phyloP scores from a whole-genome alignment of 2,888 invertebrate genomes.

The Stramonita haemastoma region DNA sequence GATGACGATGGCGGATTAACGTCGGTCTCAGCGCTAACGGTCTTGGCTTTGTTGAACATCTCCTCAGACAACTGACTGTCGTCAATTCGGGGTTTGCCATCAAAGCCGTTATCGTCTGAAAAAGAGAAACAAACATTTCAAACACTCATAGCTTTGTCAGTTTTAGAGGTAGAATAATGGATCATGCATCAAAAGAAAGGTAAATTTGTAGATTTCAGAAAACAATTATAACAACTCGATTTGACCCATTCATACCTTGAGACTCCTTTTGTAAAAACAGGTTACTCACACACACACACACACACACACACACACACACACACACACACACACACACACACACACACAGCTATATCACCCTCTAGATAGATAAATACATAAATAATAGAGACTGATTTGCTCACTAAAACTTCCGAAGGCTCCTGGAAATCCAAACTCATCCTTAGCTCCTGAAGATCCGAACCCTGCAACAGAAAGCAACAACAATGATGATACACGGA shows the following conservation, averaged over 20 bases:
- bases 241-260: too few species aligned
- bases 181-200: too few species aligned
- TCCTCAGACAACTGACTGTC: neutral
- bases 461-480: neutral
- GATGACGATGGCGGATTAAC: too few species aligned
- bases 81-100: neutral
- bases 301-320: neutral
- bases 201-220: too few species aligned
- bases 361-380: too few species aligned
- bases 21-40: neutral
- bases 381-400: neutral
- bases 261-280: too few species aligned
- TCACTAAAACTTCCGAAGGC: conserved; percentile 28
- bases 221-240: too few species aligned
- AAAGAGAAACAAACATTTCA: too few species aligned
- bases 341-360: neutral
- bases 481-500: neutral
- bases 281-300: neutral
- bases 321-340: neutral
- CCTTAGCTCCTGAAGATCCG: neutral
- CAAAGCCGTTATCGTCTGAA: too few species aligned
- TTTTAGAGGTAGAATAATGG: too few species aligned
- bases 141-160: too few species aligned
- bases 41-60: too few species aligned
- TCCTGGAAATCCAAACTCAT: conserved; percentile 26